Conservation (phyloP, 1,140 invertebrate genomes). For the Zaprionus nigranus region DNA sequence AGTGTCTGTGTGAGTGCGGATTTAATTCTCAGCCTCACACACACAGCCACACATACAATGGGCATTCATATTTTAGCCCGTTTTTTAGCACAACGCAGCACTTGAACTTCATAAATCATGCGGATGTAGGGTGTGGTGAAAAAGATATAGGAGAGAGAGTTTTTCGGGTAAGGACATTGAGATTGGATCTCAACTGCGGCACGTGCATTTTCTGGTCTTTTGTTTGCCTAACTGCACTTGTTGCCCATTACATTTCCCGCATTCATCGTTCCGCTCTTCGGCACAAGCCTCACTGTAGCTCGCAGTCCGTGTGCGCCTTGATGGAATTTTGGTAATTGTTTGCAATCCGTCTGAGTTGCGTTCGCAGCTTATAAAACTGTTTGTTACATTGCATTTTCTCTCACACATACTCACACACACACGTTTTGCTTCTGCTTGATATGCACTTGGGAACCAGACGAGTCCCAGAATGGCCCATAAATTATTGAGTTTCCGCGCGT, state of each 20-base stretch:
- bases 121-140: constrained; percentile 6
- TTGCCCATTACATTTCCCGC: constrained; percentile 47
- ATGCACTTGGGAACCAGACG: background rate
- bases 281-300: background rate
- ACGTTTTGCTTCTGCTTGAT: background rate
- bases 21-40: constrained; percentile 39
- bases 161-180: constrained; percentile 26
- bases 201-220: constrained; percentile 16
- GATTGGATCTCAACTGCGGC: constrained; percentile 20
- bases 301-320: background rate
- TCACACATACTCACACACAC: constrained; percentile 13
- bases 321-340: constrained; percentile 57
- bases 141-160: background rate
- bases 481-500: constrained; percentile 47
- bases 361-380: constrained; percentile 36
- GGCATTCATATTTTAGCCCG: constrained; percentile 52
- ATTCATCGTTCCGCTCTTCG: background rate
- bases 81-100: constrained; percentile 23
- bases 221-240: constrained; percentile 42
- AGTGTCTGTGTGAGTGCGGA: background rate
- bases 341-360: constrained; percentile 41
- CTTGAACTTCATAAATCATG: constrained; percentile 67
- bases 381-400: constrained; percentile 34
- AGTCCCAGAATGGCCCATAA: constrained; percentile 36
- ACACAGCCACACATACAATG: constrained; percentile 6